phyloP scores from a whole-genome alignment of 2,113 vertebrate genomes.

The Anser brachyrhynchus region DNA sequence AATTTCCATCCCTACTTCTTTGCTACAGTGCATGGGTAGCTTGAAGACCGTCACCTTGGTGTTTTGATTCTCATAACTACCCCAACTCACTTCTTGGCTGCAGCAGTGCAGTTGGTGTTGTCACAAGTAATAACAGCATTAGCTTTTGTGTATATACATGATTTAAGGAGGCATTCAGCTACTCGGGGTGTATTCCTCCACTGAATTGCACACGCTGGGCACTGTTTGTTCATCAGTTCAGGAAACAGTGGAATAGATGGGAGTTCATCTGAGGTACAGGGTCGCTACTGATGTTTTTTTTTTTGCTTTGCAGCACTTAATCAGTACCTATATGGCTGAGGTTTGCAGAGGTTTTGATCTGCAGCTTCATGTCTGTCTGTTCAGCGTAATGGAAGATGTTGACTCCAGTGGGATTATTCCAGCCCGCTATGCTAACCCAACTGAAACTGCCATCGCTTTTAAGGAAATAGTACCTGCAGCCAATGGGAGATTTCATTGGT shows the following conservation, averaged over 20 bases:
- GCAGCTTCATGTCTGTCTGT: conserved; percentile 81
- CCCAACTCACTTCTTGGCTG: neutral
- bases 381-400: conserved; percentile 17
- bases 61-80: neutral
- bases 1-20: neutral
- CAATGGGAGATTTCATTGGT: conserved; percentile 83
- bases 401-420: neutral
- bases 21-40: neutral
- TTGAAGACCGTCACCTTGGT: neutral
- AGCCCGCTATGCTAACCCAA: conserved; percentile 51
- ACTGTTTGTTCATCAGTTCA: neutral
- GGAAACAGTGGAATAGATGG: neutral
- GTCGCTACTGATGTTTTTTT: neutral
- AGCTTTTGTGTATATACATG: neutral
- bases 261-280: neutral
- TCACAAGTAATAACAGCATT: neutral
- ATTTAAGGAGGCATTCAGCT: neutral
- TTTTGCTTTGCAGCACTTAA: conserved; percentile 27
- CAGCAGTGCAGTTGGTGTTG: neutral
- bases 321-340: conserved; percentile 77
- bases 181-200: neutral
- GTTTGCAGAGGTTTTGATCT: conserved; percentile 69
- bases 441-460: conserved; percentile 57
- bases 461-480: conserved; percentile 64
- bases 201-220: neutral